phyloP scores from a whole-genome alignment of 1,140 invertebrate species.

The Hylaeus volcanicus region DNA sequence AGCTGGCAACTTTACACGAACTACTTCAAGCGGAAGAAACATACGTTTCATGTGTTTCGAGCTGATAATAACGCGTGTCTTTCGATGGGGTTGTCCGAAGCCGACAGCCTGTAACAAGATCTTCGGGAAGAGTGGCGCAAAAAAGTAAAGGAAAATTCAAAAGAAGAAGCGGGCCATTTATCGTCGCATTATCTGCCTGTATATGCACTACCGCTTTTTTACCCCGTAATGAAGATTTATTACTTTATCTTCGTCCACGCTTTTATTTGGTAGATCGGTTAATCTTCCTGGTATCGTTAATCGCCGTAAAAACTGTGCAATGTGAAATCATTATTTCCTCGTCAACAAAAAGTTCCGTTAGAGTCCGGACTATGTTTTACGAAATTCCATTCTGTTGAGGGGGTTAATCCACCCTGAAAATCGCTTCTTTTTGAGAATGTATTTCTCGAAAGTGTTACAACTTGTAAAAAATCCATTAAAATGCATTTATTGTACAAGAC shows the following conservation, averaged over 20 bases:
- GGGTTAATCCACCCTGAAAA: too few relatives aligned
- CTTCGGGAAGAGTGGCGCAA: constrained; percentile 3
- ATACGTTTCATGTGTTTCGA: not conserved
- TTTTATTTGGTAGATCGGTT: constrained; percentile 55
- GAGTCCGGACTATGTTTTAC: constrained; percentile 25
- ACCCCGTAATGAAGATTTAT: constrained; percentile 62
- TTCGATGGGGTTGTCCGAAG: not conserved
- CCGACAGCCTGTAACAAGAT: not conserved
- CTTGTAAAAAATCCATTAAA: too few relatives aligned
- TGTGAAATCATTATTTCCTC: constrained; percentile 42
- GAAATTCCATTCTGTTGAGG: constrained; percentile 7
- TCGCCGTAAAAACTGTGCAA: constrained; percentile 42
- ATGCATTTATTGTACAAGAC: too few relatives aligned
- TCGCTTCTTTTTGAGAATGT: too few relatives aligned
- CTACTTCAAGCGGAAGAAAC: not conserved
- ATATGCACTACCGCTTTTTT: constrained; percentile 42
- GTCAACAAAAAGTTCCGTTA: constrained; percentile 30
- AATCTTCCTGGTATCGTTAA: constrained; percentile 54
- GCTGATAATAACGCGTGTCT: not conserved
- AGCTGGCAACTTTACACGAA: too few relatives aligned
- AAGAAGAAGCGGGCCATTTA: constrained; percentile 40
- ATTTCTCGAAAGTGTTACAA: too few relatives aligned
- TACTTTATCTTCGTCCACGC: constrained; percentile 50
- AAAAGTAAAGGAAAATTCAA: constrained; percentile 44
- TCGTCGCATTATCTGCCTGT: constrained; percentile 54